Base-by-base conservation (phyloP, 2,888 invertebrate species). In the Kryphioiulus occultus region DNA sequence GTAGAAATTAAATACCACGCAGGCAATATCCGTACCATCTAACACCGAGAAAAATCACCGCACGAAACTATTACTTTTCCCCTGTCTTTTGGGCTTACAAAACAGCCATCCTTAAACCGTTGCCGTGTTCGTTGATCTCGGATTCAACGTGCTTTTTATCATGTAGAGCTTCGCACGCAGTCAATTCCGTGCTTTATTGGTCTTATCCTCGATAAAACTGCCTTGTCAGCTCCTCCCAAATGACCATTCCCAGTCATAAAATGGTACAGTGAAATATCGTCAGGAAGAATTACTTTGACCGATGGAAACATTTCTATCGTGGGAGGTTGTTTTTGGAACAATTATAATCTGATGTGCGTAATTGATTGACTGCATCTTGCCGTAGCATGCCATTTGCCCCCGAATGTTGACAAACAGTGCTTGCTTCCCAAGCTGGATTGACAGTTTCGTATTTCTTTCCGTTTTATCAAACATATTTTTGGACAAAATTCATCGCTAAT, bases 41-140 rank as follows among this genome's bases (percentile, higher is more conserved):
- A 68, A 68, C 22, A 68, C 59, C 59, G 59, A 68, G 59, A 68
- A 68, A 68, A 68, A 68, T 68, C 59, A 68, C 59, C 59, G 59
- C 59, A 68, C 59, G 59, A 68, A 22, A 68, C 59, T 68, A 68
- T 68, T 68, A 68, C 59, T 68, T 68, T 68, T 68, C 26, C 4
- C 22, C 59, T 68, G 59, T 68, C 59, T 68, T 68, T 26, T 68
- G 59, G 59, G 59, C 59, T 68, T 68, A 68, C 59, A 68, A 68
- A 68, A 68, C 59, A 68, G 59, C 59, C 7, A 68, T 68, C 22
- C 12, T 68, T 68, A 68, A 68, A 68, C 59, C 59, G 22, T 68
- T 10, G 59, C 59, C 10, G 59, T 68, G 59, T 68, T 9, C 22
- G 59, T 68, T 68, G 59, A 68, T 68, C 59, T 68, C 22, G 59